These are phyloP conservation scores for Peromyscus nudipes DNA, from an alignment of 2,797 vertebrate genomes.

Conservation along the genomic window DNA sequence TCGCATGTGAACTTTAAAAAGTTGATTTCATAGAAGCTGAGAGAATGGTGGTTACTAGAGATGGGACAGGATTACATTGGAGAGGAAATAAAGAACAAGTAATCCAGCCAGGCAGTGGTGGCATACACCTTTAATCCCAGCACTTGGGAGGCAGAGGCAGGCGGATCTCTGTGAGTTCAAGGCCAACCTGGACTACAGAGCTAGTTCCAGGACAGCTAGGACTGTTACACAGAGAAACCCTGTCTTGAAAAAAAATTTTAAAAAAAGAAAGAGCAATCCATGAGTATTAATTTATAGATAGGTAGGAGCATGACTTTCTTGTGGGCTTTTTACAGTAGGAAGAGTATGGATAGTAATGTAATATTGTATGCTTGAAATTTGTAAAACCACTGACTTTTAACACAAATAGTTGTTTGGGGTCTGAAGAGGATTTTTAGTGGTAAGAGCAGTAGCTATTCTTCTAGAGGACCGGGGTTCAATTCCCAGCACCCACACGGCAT, in stretches of 20 bases:
- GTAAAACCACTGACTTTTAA: neutral
- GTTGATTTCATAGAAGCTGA: neutral
- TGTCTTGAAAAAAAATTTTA: neutral
- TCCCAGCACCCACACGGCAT: neutral
- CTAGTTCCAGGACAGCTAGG: neutral
- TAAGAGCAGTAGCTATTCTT: neutral
- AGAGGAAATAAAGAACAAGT: neutral
- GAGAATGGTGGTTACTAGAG: neutral
- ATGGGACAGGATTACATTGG: neutral
- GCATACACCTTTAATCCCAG: neutral
- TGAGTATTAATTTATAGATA: neutral
- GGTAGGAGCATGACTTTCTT: neutral
- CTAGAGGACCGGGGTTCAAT: neutral
- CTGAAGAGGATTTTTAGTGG: neutral
- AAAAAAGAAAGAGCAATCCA: neutral
- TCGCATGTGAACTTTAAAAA: neutral
- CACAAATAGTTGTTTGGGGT: neutral
- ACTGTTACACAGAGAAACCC: neutral
- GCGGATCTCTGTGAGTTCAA: too few relatives aligned
- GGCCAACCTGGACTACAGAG: neutral
- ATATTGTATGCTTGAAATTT: neutral
- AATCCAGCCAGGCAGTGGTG: neutral
- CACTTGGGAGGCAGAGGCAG: neutral
- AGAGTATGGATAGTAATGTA: neutral
- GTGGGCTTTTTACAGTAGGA: neutral